Conservation (phyloP, 2,113 vertebrate genomes). For the Stictonetta naevosa region DNA sequence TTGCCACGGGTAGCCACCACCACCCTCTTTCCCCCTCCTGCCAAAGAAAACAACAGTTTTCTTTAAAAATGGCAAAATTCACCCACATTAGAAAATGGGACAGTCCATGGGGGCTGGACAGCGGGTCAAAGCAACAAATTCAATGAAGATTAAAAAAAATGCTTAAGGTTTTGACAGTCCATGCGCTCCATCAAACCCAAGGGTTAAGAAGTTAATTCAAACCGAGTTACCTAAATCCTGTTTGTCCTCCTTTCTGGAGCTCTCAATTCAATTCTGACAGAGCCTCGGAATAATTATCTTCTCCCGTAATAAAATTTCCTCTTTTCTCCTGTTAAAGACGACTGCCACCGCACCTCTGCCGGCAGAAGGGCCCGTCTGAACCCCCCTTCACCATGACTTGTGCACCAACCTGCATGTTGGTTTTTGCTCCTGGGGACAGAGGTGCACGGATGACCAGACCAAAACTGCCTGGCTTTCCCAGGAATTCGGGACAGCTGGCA, state of each 20-base stretch:
- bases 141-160: neutral
- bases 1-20: neutral
- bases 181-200: neutral
- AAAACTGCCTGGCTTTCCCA: conserved; percentile 43
- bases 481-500: conserved; percentile 47
- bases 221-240: neutral
- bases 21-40: no score
- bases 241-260: conserved; percentile 49
- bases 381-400: neutral
- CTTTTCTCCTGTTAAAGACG: conserved; percentile 26
- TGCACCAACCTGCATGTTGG: neutral
- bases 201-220: conserved; percentile 15
- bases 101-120: neutral
- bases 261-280: conserved; percentile 53
- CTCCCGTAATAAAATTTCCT: conserved; percentile 45
- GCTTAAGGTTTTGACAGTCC: neutral
- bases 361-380: neutral
- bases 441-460: neutral
- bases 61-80: neutral
- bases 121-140: neutral
- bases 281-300: conserved; percentile 60
- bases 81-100: neutral
- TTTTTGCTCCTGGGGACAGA: neutral
- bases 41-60: neutral
- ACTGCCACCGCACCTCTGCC: neutral